These are phyloP conservation scores for Pogonomyrmex barbatus DNA, from an alignment of 1,140 invertebrate genomes.

Conservation along the genomic window DNA sequence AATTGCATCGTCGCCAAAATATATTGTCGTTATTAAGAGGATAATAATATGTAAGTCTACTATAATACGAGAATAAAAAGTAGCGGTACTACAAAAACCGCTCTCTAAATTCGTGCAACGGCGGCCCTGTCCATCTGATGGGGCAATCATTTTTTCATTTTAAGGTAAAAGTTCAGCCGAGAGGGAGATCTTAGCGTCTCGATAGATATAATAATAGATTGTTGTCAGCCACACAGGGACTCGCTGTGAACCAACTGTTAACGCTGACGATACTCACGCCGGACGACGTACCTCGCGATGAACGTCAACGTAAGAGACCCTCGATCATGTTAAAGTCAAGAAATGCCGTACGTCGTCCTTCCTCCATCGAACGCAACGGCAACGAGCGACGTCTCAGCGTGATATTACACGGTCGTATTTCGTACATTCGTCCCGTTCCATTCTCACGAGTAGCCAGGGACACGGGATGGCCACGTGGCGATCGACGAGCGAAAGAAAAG, in stretches of 20 bases:
- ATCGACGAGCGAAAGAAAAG: conserved; percentile 54
- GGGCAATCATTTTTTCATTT: neutral
- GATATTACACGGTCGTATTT: conserved; percentile 65
- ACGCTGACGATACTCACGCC: conserved; percentile 70
- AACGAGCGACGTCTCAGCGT: conserved; percentile 58
- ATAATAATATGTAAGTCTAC: neutral
- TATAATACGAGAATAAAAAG: neutral
- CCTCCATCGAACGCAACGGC: conserved; percentile 70
- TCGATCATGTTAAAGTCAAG: conserved; percentile 80
- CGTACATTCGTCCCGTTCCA: conserved; percentile 30
- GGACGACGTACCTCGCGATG: conserved; percentile 57
- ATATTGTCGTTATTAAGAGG: neutral
- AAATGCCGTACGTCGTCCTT: conserved; percentile 62
- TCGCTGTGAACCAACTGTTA: conserved; percentile 70
- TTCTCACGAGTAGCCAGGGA: conserved; percentile 30
- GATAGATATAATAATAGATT: conserved; percentile 37
- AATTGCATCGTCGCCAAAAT: conserved; percentile 23
- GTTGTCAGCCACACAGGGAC: neutral
- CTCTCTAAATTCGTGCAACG: neutral
- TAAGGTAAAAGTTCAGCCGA: neutral
- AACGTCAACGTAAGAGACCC: conserved; percentile 73
- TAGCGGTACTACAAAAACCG: too few species aligned
- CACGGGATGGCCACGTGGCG: conserved; percentile 48
- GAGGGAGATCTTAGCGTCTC: neutral
- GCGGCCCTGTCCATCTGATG: neutral